phyloP scores from a whole-genome alignment of 1,140 invertebrate species.

The Conus ventricosus region DNA sequence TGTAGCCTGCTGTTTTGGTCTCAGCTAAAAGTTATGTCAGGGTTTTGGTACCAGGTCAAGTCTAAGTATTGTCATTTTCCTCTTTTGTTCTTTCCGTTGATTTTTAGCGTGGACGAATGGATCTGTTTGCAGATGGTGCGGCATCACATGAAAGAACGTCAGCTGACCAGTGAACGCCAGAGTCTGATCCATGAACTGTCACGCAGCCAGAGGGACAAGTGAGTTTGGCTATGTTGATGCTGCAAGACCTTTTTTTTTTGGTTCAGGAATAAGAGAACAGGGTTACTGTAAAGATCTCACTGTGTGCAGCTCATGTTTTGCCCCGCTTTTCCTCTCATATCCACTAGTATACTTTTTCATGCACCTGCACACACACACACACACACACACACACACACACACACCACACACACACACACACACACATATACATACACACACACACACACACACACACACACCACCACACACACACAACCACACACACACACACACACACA shows the following conservation, averaged over 20 bases:
- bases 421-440: background rate
- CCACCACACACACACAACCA: background rate
- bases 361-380: no score
- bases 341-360: no score
- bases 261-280: background rate
- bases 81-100: no score
- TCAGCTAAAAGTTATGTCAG: no score
- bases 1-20: no score
- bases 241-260: background rate
- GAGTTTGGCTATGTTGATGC: background rate
- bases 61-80: background rate
- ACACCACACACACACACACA: background rate
- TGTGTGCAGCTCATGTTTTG: background rate
- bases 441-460: background rate
- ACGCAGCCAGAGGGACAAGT: conserved; percentile 48
- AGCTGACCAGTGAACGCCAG: conserved; percentile 58
- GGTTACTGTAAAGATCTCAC: background rate
- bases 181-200: conserved; percentile 59
- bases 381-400: no score
- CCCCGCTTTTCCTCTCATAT: background rate
- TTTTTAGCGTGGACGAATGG: no score
- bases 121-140: conserved; percentile 51
- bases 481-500: background rate
- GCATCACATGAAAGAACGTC: conserved; percentile 53
- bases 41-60: no score